phyloP scores from a whole-genome alignment of 2,797 vertebrate genomes.

The Micrastur ruficollis region DNA sequence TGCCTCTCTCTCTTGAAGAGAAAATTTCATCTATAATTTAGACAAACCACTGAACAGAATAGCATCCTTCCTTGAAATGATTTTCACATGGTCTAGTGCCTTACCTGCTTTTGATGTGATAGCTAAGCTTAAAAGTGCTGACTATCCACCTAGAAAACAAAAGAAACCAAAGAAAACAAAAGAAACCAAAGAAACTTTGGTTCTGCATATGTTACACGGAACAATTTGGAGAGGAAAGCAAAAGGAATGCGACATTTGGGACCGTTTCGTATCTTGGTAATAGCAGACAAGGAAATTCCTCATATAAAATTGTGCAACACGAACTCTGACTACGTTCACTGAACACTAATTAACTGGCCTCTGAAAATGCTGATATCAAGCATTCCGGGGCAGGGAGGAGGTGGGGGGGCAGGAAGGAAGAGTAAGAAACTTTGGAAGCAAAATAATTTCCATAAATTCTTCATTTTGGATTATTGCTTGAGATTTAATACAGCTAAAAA shows the following conservation, averaged over 20 bases:
- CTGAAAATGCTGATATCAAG: background rate
- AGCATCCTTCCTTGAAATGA: constrained; percentile 34
- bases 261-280: background rate
- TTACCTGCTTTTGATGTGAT: constrained; percentile 18
- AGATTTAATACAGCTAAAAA: background rate
- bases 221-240: background rate
- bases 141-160: background rate
- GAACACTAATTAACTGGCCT: background rate
- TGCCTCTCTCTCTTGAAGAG: background rate
- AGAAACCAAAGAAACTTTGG: background rate
- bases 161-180: background rate
- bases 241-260: background rate
- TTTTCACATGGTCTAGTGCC: background rate
- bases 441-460: background rate
- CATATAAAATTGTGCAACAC: background rate
- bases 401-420: background rate
- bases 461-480: background rate
- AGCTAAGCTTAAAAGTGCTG: background rate
- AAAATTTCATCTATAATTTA: constrained; percentile 24
- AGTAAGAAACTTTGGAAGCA: background rate
- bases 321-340: background rate
- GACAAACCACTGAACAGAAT: constrained; percentile 22
- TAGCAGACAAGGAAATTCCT: background rate
- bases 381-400: background rate
- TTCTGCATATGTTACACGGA: background rate